phyloP scores from a whole-genome alignment of 2,113 vertebrate species.

The Phainopepla nitens region DNA sequence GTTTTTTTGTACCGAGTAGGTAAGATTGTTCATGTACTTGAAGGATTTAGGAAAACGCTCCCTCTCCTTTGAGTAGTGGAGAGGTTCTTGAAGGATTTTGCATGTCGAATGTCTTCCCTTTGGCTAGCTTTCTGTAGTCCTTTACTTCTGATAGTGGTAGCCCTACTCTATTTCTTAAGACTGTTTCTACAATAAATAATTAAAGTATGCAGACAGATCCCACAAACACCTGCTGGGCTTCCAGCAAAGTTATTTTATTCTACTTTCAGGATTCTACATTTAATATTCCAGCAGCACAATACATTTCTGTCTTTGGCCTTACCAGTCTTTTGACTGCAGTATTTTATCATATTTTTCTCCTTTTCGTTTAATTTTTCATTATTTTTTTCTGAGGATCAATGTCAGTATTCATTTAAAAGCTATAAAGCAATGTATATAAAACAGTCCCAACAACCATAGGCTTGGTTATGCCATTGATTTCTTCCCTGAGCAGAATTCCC shows the following conservation, averaged over 20 bases:
- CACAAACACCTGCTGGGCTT: neutral
- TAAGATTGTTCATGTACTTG: neutral
- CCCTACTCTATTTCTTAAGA: neutral
- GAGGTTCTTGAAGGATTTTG: neutral
- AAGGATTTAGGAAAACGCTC: neutral
- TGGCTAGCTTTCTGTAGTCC: neutral
- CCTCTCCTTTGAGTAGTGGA: neutral
- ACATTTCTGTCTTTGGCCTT: neutral
- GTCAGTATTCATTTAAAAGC: slow-evolving; percentile 7
- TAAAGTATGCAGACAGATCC: neutral
- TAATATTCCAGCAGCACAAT: neutral
- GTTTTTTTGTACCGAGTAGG: neutral
- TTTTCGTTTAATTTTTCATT: slow-evolving; percentile 13
- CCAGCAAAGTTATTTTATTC: neutral
- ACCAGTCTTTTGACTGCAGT: neutral
- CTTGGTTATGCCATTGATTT: slow-evolving; percentile 4
- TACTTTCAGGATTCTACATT: neutral
- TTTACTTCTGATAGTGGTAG: neutral
- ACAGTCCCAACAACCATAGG: neutral
- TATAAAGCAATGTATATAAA: neutral
- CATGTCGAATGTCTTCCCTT: neutral
- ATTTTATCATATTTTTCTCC: slow-evolving; percentile 5
- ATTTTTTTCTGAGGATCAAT: neutral
- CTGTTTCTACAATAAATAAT: neutral
- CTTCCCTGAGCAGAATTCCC: neutral